Evolutionary conservation across 2,113 vertebrate species (phyloP).

Genomic region (Lanius collurio): DNA sequence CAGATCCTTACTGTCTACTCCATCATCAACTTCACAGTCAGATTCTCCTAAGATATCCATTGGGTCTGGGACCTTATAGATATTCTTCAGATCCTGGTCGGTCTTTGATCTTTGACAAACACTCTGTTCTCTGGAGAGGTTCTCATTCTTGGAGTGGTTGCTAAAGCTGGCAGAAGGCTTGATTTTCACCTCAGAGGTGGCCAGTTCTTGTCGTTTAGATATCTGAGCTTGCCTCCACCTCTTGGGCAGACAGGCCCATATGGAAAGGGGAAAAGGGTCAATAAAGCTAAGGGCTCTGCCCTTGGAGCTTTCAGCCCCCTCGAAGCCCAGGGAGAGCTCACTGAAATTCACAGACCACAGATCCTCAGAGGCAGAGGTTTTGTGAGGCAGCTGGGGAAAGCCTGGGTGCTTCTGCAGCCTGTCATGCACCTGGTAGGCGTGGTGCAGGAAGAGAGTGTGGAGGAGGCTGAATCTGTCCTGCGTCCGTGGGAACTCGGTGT

Average conservation of each 20-base stretch:
- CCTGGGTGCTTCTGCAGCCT: neutral
- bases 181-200: slow-evolving; percentile 62
- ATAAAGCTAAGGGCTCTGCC: slow-evolving; percentile 84
- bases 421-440: slow-evolving; percentile 73
- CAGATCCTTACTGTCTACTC: slow-evolving; percentile 29
- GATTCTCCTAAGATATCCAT: slow-evolving; percentile 47
- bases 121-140: slow-evolving; percentile 2
- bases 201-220: slow-evolving; percentile 4
- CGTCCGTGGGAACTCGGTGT: slow-evolving; percentile 79
- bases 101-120: slow-evolving; percentile 74
- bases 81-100: slow-evolving; percentile 73
- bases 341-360: slow-evolving; percentile 88
- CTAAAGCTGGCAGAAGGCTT: slow-evolving; percentile 76
- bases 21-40: neutral
- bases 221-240: slow-evolving; percentile 69
- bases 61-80: slow-evolving; percentile 39
- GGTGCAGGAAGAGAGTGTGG: slow-evolving; percentile 82
- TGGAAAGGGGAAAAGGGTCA: slow-evolving; percentile 85
- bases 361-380: slow-evolving; percentile 78
- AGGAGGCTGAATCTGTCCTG: slow-evolving; percentile 80
- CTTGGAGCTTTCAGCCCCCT: slow-evolving; percentile 87
- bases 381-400: slow-evolving; percentile 31
- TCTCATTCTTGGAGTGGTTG: slow-evolving; percentile 46
- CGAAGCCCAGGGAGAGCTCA: slow-evolving; percentile 83
- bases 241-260: slow-evolving; percentile 88